Percentiles rank a stretch among this genome's conserved stretches.
These are phyloP conservation scores for Agrilus cyanescens DNA, from an alignment of 2,888 invertebrate species.

Conservation along the genomic window DNA sequence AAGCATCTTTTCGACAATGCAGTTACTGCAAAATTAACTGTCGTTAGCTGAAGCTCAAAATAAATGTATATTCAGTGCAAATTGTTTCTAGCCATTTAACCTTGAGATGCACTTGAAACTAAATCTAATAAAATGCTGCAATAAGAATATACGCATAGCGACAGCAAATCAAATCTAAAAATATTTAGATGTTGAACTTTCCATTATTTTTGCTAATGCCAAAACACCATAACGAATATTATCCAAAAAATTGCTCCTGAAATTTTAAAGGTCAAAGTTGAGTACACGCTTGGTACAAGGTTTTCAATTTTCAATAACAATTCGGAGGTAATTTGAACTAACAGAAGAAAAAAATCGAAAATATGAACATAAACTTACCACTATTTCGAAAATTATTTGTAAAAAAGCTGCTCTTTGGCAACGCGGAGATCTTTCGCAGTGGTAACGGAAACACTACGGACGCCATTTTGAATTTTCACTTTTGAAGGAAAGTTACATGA, in stretches of 20 bases:
- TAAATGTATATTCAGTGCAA: too few species aligned
- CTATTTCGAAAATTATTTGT: too few species aligned
- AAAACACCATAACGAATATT: not conserved
- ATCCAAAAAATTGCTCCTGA: not conserved
- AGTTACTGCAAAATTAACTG: too few species aligned
- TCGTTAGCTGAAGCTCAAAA: too few species aligned
- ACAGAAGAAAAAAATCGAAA: not conserved
- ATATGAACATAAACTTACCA: not conserved
- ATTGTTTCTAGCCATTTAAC: slow-evolving; percentile 16
- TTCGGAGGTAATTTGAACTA: not conserved
- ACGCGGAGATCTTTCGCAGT: slow-evolving; percentile 18
- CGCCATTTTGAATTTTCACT: slow-evolving; percentile 40
- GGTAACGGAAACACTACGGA: slow-evolving; percentile 28
- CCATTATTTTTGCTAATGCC: slow-evolving; percentile 1
- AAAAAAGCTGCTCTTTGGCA: too few species aligned
- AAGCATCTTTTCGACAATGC: too few species aligned
- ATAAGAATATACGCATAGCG: not conserved
- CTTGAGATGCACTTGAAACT: slow-evolving; percentile 33
- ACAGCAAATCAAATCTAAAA: too few species aligned
- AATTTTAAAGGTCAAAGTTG: slow-evolving; percentile 30
- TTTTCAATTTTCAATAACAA: slow-evolving; percentile 1
- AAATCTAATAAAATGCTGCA: slow-evolving; percentile 21
- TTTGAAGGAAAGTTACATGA: slow-evolving; percentile 24
- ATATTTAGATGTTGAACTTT: not conserved
- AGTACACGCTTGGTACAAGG: slow-evolving; percentile 10